Evolutionary conservation across 1,140 invertebrate genomes (phyloP), one percentile per base, ranked within the genome.

Genomic region (Atopsyche davidsoni): DNA sequence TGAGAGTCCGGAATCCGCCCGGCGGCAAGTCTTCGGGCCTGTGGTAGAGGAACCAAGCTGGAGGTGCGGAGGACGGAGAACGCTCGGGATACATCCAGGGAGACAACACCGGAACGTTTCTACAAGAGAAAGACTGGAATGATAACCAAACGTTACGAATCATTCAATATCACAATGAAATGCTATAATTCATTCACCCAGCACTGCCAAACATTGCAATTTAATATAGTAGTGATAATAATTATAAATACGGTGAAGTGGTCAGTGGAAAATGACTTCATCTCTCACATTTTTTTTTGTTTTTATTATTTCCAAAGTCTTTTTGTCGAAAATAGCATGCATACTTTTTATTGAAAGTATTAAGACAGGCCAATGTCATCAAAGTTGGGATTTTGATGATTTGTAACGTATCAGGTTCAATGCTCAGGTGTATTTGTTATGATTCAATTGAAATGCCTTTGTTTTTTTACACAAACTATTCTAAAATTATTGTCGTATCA

Each of bases 11-110:
- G 62, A 81, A 81, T 64, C 80, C 80, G 13, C 80, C 80, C 7
- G 80, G 80, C 56, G 80, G 80, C 4, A 82, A 81, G 64, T 82
- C 80, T 7, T 79, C 79, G 17, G 79, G 73, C 2, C 77, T 82
- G 54, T 82, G 80, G 80, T 82, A 80, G 73, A 64, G 36, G 6
- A n/a, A 7, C 6, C 6, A 6, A 28, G 24, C 24, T 28, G 6
- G 24, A 6, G 24, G 24, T 6, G 6, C 6, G 24, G 6, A 6
- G 6, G 24, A 6, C n/a, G 24, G 24, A n/a, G 24, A 28, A 28
- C 24, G n/a, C 24, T 28, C 24, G 24, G 24, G 24, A 28, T 7
- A 28, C 24, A 28, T 28, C 24, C 24, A n/a, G 24, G 24, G n/a
- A 28, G 24, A 28, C 6, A 28, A 6, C 6, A 7, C 24, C 6